Conservation (phyloP, 2,888 invertebrate species). For the Drosophila mulleri region DNA sequence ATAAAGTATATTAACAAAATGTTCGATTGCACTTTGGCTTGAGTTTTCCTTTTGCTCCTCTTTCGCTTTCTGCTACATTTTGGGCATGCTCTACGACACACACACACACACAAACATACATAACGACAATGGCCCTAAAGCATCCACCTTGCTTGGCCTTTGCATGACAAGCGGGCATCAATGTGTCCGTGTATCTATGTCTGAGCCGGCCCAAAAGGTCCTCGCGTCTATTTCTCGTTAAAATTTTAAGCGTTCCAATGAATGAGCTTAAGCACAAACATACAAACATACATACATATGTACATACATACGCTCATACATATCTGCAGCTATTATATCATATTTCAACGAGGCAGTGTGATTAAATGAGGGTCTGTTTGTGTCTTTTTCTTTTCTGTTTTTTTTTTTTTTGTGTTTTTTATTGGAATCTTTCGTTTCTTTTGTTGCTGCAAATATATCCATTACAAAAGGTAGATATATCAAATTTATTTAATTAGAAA, state of each 20-base stretch:
- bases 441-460: not conserved
- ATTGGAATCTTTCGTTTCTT: not conserved
- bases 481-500: slow-evolving; percentile 22
- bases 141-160: slow-evolving; percentile 19
- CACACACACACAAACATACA: slow-evolving; percentile 1
- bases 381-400: not conserved
- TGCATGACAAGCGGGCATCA: slow-evolving; percentile 64
- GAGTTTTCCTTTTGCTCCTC: slow-evolving; percentile 38
- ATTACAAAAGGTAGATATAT: slow-evolving; percentile 11
- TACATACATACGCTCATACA: not conserved
- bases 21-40: slow-evolving; percentile 76
- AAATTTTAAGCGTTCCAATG: slow-evolving; percentile 52
- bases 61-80: slow-evolving; percentile 9
- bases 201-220: slow-evolving; percentile 49
- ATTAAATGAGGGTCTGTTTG: slow-evolving; percentile 4
- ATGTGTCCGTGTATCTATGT: slow-evolving; percentile 37
- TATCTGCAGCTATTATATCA: slow-evolving; percentile 39
- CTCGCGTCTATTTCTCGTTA: slow-evolving; percentile 44
- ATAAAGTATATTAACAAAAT: slow-evolving; percentile 77
- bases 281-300: not conserved
- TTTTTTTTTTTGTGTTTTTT: not conserved
- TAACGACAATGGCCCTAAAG: slow-evolving; percentile 13
- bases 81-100: slow-evolving; percentile 10
- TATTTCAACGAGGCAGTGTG: slow-evolving; percentile 29
- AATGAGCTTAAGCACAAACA: slow-evolving; percentile 6